phyloP scores from a whole-genome alignment of 2,113 vertebrate genomes.

The Gasterosteus aculeatus region DNA sequence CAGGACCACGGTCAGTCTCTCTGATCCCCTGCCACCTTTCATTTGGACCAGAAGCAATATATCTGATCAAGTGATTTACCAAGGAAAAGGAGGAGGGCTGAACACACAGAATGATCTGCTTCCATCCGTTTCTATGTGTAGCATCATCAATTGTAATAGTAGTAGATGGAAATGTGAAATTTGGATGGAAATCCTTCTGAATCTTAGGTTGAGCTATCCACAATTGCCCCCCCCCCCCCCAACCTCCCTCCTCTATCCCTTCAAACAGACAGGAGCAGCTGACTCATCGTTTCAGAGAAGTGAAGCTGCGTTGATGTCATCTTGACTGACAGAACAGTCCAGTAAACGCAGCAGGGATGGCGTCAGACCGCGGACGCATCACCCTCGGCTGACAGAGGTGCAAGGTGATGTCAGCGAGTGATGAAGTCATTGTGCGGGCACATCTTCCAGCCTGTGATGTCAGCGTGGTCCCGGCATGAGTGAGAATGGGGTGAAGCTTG shows the following conservation, averaged over 20 bases:
- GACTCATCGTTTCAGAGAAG: constrained; percentile 58
- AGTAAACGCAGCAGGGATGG: constrained; percentile 41
- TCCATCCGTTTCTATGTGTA: neutral
- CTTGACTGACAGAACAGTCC: constrained; percentile 39
- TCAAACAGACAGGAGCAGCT: constrained; percentile 37
- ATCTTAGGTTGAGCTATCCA: neutral
- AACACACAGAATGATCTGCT: neutral
- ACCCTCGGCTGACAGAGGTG: constrained; percentile 49
- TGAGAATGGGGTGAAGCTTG: constrained; percentile 2
- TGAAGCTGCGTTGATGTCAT: constrained; percentile 53
- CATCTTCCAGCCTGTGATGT: constrained; percentile 48
- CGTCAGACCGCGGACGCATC: constrained; percentile 51
- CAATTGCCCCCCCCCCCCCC: neutral
- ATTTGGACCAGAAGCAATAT: neutral
- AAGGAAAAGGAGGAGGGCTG: neutral
- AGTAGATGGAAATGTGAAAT: neutral
- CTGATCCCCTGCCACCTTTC: neutral
- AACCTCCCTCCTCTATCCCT: neutral
- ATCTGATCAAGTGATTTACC: neutral
- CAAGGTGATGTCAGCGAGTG: constrained; percentile 56
- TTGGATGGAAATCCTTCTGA: neutral
- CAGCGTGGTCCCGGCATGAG: constrained; percentile 18
- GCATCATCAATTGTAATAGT: neutral
- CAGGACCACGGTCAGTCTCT: constrained; percentile 5
- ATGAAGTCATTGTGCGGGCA: constrained; percentile 49